Evolutionary conservation across 1,140 invertebrate genomes (phyloP), one percentile per base, ranked within the genome.

Genomic region (Hermatobates lingyangjiaoensis): DNA sequence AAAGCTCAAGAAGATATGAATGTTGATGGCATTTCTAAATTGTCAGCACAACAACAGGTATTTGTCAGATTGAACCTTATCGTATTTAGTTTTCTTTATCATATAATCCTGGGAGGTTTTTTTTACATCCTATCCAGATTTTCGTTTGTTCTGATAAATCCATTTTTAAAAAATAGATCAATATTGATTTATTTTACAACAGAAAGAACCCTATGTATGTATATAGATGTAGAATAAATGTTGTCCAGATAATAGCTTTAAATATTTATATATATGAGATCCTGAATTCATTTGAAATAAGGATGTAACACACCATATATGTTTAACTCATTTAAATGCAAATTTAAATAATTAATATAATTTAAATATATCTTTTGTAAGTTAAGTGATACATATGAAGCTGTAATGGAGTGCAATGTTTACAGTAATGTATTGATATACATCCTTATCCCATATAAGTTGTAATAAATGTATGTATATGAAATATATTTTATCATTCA

Each of bases 1-100:
- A 81, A 86, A 64, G 79, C 81, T 10, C 83, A 89, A 61, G 86
- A 87, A 62, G 73, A 75, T 62, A 72, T 80, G 53, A 73, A 74
- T 30, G 70, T 74, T 28, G 79, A 83, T 59, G 78, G 83, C 3
- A 51, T 18, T n/a, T 15, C n/a, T 23, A 23, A 1, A 15, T 23
- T 21, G 21, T 51, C 51, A 12, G 5, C 18, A 38, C 23, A 27
- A 5, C 34, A 18, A 30, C 38, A 30, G n/a, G 50, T 47, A 40
- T 40, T 48, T 18, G 20, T 1, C 21, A 34, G 38, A 14, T 45
- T 27, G 10, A 18, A 21, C n/a, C 2, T 5, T 52, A 27, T 10
- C 26, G 12, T 7, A 27, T 46, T 44, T 34, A 23, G n/a, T 4
- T 20, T 3, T 49, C 14, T 48, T 4, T 3, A 18, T 3, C 26